Percentiles rank a stretch among this genome's conserved stretches.
phyloP scores from a whole-genome alignment of 2,113 vertebrate species.

The Grallaria varia region DNA sequence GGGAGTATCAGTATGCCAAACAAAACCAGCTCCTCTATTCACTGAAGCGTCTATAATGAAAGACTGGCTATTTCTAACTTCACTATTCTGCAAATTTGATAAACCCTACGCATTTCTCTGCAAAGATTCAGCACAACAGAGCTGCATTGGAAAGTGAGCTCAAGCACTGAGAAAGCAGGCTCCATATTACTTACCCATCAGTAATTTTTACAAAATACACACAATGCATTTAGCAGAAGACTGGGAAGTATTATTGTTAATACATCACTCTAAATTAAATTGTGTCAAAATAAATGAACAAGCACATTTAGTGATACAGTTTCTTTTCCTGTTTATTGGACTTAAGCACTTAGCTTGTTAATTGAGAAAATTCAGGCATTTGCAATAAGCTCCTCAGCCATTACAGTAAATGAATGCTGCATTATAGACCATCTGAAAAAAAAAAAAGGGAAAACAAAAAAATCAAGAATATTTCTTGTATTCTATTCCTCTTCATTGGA shows the following conservation, averaged over 20 bases:
- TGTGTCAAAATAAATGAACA: slow-evolving; percentile 53
- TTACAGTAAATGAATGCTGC: slow-evolving; percentile 32
- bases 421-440: neutral
- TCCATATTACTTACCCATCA: neutral
- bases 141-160: neutral
- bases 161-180: neutral
- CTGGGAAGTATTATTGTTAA: slow-evolving; percentile 15
- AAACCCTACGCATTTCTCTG: neutral
- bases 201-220: slow-evolving; percentile 17
- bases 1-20: slow-evolving; percentile 19
- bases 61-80: slow-evolving; percentile 31
- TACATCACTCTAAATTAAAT: slow-evolving; percentile 61
- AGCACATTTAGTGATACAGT: slow-evolving; percentile 29
- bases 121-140: slow-evolving; percentile 19
- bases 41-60: slow-evolving; percentile 35
- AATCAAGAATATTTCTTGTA: neutral
- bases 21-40: slow-evolving; percentile 31
- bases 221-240: neutral
- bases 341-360: slow-evolving; percentile 40
- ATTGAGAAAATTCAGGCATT: slow-evolving; percentile 58
- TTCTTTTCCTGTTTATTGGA: slow-evolving; percentile 51
- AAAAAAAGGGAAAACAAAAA: neutral
- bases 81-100: slow-evolving; percentile 17
- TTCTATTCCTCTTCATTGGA: neutral
- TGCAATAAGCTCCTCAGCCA: slow-evolving; percentile 9